phyloP scores from a whole-genome alignment of 2,113 vertebrate genomes.

The Serilophus lunatus region DNA sequence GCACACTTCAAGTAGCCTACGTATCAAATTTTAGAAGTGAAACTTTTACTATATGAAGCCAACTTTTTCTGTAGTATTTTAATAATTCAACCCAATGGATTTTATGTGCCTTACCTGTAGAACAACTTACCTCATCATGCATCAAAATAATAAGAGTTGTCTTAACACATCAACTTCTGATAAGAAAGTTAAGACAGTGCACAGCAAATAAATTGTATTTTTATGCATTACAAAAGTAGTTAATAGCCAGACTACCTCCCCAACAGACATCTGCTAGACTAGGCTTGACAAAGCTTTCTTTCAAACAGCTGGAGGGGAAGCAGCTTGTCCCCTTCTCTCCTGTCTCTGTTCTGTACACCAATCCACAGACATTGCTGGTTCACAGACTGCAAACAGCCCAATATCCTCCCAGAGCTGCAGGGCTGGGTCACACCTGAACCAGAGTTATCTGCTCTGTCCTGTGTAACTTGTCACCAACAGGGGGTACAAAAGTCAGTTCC shows the following conservation, averaged over 20 bases:
- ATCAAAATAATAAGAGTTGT: background rate
- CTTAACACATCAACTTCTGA: background rate
- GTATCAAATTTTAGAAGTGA: background rate
- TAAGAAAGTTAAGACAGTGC: slow-evolving; percentile 34
- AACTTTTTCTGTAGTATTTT: background rate
- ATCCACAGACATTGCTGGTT: background rate
- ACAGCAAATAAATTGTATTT: slow-evolving; percentile 31
- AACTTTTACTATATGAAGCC: background rate
- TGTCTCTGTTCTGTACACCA: background rate
- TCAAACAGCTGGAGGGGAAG: background rate
- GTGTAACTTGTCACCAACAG: background rate
- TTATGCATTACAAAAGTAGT: background rate
- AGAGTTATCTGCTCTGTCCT: background rate
- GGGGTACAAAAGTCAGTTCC: background rate
- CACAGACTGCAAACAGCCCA: background rate
- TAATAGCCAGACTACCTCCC: background rate
- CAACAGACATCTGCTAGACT: background rate
- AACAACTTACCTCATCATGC: slow-evolving; percentile 44
- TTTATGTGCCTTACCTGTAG: slow-evolving; percentile 22
- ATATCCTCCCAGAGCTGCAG: background rate
- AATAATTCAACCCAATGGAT: background rate
- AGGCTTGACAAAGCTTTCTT: background rate
- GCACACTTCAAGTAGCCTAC: background rate
- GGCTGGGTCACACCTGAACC: background rate
- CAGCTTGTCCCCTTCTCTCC: background rate